Evolutionary conservation across 2,888 invertebrate species (phyloP), one percentile per base, ranked within the genome.

Genomic region (Rhingia rostrata): DNA sequence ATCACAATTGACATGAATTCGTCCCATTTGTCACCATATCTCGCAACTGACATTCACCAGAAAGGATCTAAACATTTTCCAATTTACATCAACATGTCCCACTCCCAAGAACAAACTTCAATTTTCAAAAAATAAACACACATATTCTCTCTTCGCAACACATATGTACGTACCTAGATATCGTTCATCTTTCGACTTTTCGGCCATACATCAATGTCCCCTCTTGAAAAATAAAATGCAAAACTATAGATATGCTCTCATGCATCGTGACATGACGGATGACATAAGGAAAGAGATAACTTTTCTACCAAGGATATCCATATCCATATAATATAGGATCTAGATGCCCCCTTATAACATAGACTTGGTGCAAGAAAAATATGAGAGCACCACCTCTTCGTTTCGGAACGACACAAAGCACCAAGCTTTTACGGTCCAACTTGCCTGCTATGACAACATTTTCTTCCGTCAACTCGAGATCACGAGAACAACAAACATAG

Each of bases 141-240:
- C 58, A 43, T 9, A 10, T 32, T 32, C 32, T 9, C 10, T 22
- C 32, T 10, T 60, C 54, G 12, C 35, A 10, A 43, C 41, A 41
- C 14, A 7, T 32, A 30, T 10, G 6, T 33, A 7, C 37, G n/a
- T 32, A 33, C 2, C n/a, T 10, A 12, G 2, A 30, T 47, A 72
- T 45, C 32, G 54, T 56, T 72, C 66, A 56, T 77, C 60, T 70
- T 60, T 78, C 35, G 64, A 66, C 72, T 82, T 82, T 78, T 49
- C 66, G 75, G 39, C 61, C 69, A 83, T 79, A 69, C 83, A 79
- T 79, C 83, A 79, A 78, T 83, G 72, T 73, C 79, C 53, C 22
- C 35, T 43, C 22, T 9, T n/a, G 6, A 22, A 51, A 56, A 54
- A 10, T 33, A 67, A 67, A 49, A 73, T 79, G 79, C 79, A 83